phyloP scores from a whole-genome alignment of 2,888 invertebrate genomes.

The Chironomus tentans region DNA sequence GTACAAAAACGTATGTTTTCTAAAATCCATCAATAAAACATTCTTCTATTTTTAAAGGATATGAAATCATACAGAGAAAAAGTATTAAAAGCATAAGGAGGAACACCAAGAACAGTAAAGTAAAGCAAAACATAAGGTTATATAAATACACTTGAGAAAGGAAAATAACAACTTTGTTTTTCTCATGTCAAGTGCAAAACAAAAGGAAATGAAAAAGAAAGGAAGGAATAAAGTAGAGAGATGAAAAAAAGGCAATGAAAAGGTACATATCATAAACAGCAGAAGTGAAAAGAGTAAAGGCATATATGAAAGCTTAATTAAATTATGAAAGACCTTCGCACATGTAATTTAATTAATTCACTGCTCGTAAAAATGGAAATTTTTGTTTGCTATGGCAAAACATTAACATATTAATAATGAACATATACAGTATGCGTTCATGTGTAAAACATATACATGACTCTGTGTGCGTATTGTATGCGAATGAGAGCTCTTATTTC shows the following conservation, averaged over 20 bases:
- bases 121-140: too few relatives aligned
- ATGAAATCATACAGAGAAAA: too few relatives aligned
- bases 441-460: not conserved
- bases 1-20: too few relatives aligned
- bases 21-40: too few relatives aligned
- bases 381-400: not conserved
- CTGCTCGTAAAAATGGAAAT: constrained; percentile 1
- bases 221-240: not conserved
- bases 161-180: not conserved
- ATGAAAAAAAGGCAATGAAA: not conserved
- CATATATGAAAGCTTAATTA: not conserved
- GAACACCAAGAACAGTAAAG: too few relatives aligned
- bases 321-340: constrained; percentile 9
- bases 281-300: not conserved
- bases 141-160: not conserved
- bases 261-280: not conserved
- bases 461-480: not conserved
- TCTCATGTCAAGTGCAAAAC: not conserved
- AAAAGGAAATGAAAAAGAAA: not conserved
- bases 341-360: constrained; percentile 8
- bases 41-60: too few relatives aligned
- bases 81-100: too few relatives aligned
- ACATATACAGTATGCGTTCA: not conserved
- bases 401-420: not conserved
- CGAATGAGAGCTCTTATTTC: not conserved